Conservation (phyloP, 92 coral and sea anemone species). For the Zoanthus solanderi region DNA sequence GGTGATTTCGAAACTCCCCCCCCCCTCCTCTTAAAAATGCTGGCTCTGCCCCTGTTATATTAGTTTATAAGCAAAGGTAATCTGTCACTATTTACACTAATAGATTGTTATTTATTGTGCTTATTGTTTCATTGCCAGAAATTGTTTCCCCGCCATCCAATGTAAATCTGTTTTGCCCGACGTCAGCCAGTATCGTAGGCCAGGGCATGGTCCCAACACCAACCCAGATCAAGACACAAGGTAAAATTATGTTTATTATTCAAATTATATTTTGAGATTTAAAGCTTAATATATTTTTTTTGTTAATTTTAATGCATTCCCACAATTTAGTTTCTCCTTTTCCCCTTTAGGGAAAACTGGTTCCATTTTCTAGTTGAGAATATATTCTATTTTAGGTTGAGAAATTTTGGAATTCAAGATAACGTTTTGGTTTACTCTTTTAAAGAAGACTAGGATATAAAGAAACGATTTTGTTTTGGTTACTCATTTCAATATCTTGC, state of each 20-base stretch:
- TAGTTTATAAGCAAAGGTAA: too few species aligned
- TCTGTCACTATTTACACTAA: too few species aligned
- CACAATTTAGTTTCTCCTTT: too few species aligned
- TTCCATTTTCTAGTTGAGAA: neutral
- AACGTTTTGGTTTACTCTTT: neutral
- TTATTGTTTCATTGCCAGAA: neutral
- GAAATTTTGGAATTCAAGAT: neutral
- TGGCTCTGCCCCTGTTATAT: too few species aligned
- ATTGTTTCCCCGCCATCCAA: neutral
- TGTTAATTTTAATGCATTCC: too few species aligned
- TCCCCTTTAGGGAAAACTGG: neutral
- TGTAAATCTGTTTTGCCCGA: conserved; percentile 34
- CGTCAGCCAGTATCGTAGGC: neutral
- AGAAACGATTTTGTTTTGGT: neutral
- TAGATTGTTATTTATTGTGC: neutral
- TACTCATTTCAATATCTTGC: neutral
- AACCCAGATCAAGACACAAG: conserved; percentile 6
- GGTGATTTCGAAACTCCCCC: too few species aligned
- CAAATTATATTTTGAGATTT: neutral
- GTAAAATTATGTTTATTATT: neutral
- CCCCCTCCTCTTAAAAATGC: too few species aligned
- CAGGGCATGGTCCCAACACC: neutral
- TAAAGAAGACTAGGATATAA: neutral
- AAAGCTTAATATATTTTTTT: too few species aligned
- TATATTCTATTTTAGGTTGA: neutral